Evolutionary conservation across 2,797 vertebrate species (phyloP), one percentile per base, ranked within the genome.

Genomic region (Uromys caudimaculatus): DNA sequence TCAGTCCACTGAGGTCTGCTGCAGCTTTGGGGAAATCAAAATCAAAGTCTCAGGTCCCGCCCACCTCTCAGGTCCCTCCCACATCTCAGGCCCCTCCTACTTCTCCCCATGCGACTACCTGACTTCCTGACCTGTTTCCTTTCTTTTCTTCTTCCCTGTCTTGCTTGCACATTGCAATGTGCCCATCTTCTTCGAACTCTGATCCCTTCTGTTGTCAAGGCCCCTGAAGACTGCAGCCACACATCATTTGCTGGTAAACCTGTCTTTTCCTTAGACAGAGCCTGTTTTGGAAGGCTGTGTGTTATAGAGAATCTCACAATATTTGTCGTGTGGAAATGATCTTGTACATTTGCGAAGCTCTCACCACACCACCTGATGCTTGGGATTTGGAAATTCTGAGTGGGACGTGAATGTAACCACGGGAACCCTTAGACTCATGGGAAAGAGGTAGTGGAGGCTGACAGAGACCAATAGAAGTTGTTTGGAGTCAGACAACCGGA

Each of bases 351-450:
- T 10, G 29, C 23, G 4, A 77, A 52, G 38, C 60, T 16, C 32
- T 23, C 8, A 23, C 35, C 23, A 54, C 50, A 87, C 3, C 35
- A 19, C 10, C 12, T 1, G 0, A 13, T 12, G 27, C 17, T 50
- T 1, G 3, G 19, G 6, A 58, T 9, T 32, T 19, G 41, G 27
- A 41, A 44, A 12, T 69, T 54, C 38, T 47, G 41, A 58, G 24
- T 4, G 8, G 54, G 2, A 35, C 1, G 0, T n/a, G 1, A 17
- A 60, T 2, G 4, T 7, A 67, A 77, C 6, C 62, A 27, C 21
- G 38, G 29, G 23, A 11, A 32, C 35, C 19, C 4, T 56, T 50
- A 35, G 29, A 9, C 5, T 38, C 0, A 0, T 19, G 1, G 2
- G 21, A 17, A 24, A 56, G 35, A 52, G 50, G 44, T 2, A 2